phyloP scores from a whole-genome alignment of 53 echinoderm and acorn worm species.

The Paelopatides confundens region DNA sequence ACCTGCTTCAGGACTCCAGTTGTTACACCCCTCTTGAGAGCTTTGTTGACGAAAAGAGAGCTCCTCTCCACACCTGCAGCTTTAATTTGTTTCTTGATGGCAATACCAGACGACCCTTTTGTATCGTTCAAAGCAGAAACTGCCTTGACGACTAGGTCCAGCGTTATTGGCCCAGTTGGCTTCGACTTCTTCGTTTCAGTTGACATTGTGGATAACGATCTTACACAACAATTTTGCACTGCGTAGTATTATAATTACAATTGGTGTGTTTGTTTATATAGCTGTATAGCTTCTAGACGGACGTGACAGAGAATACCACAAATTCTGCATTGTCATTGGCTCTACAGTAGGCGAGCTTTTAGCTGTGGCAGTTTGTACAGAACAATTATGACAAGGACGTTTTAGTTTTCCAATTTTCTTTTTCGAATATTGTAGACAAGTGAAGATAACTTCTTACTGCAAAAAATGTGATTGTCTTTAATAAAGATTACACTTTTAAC shows the following conservation, averaged over 20 bases:
- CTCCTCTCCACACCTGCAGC: constrained; percentile 51
- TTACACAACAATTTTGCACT: not conserved
- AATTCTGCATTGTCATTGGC: not conserved
- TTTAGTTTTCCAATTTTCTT: not conserved
- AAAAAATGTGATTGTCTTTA: not conserved
- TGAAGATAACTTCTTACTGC: no score
- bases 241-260: no score
- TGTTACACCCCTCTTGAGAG: constrained; percentile 72
- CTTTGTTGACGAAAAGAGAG: constrained; percentile 54
- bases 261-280: no score
- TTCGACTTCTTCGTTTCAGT: constrained; percentile 22
- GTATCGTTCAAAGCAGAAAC: constrained; percentile 78
- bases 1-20: constrained; percentile 69
- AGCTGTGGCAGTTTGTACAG: not conserved
- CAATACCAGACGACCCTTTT: constrained; percentile 77
- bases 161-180: constrained; percentile 66
- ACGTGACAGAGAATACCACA: not conserved
- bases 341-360: not conserved
- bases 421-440: not conserved
- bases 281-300: no score
- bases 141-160: constrained; percentile 72
- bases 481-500: not conserved
- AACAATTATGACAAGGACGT: not conserved
- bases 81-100: constrained; percentile 84
- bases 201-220: not conserved